Evolutionary conservation across 1,140 invertebrate genomes (phyloP).

Genomic region (Thaumatotibia leucotreta): DNA sequence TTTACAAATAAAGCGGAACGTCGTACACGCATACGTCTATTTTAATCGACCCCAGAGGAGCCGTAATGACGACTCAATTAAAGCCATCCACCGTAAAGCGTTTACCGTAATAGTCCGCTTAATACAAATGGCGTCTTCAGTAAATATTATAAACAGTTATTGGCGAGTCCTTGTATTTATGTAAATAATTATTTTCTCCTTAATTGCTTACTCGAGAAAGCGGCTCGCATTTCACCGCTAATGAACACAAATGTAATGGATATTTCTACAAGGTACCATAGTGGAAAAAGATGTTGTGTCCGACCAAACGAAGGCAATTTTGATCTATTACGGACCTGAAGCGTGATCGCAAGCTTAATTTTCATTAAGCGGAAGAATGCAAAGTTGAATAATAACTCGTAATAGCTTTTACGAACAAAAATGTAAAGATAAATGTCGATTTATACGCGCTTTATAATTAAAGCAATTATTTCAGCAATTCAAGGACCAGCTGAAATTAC

Average conservation of each 20-base stretch:
- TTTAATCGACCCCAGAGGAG: conserved; percentile 33
- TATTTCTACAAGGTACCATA: conserved; percentile 42
- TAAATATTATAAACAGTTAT: conserved; percentile 61
- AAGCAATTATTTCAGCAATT: conserved; percentile 2
- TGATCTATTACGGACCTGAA: background rate
- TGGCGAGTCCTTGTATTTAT: conserved; percentile 57
- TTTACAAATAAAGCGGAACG: conserved; percentile 10
- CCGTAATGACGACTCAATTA: conserved; percentile 57
- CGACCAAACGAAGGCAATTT: conserved; percentile 12
- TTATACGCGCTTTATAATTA: conserved; percentile 11
- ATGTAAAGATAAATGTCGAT: conserved; percentile 6
- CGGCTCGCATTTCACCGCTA: conserved; percentile 53
- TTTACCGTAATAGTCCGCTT: conserved; percentile 65
- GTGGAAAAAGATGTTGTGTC: conserved; percentile 7
- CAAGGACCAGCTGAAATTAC: background rate
- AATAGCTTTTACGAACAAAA: background rate
- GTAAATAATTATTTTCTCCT: conserved; percentile 64
- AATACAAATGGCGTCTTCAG: conserved; percentile 52
- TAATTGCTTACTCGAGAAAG: conserved; percentile 57
- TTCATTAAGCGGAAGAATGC: conserved; percentile 1
- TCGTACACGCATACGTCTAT: conserved; percentile 10
- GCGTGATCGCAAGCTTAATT: background rate
- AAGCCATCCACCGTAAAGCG: conserved; percentile 54
- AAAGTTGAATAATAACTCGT: conserved; percentile 11
- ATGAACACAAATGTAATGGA: conserved; percentile 72